Evolutionary conservation across 2,797 vertebrate species (phyloP).

Genomic region (Phoebastria nigripes): DNA sequence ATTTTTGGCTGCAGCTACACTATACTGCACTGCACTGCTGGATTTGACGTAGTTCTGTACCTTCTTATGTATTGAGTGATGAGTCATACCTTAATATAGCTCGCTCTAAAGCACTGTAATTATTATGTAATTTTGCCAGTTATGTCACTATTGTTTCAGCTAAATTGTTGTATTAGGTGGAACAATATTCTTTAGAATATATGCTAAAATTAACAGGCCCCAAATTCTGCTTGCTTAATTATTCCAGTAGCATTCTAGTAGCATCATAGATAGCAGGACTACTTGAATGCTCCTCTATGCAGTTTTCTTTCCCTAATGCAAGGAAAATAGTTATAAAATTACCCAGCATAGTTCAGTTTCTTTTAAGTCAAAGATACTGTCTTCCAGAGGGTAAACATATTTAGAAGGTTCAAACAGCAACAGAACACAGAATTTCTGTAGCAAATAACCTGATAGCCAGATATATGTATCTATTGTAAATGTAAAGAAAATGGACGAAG

Average conservation of each 20-base stretch:
- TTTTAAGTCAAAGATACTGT: background rate
- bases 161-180: background rate
- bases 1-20: background rate
- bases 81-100: slow-evolving; percentile 12
- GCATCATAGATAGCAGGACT: background rate
- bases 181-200: background rate
- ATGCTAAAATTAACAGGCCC: background rate
- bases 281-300: background rate
- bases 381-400: background rate
- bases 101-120: background rate
- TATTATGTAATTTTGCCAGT: slow-evolving; percentile 6
- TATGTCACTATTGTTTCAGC: slow-evolving; percentile 12
- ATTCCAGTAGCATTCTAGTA: background rate
- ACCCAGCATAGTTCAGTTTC: background rate
- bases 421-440: background rate
- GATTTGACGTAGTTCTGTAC: slow-evolving; percentile 14
- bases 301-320: background rate
- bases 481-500: background rate
- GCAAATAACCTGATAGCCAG: background rate
- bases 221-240: background rate
- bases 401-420: background rate
- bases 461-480: background rate
- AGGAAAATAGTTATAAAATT: background rate
- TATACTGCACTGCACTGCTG: background rate
- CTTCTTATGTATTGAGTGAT: slow-evolving; percentile 28